These are phyloP conservation scores for Drosophila kepulauana DNA, from an alignment of 1,140 invertebrate species.

Conservation along the genomic window DNA sequence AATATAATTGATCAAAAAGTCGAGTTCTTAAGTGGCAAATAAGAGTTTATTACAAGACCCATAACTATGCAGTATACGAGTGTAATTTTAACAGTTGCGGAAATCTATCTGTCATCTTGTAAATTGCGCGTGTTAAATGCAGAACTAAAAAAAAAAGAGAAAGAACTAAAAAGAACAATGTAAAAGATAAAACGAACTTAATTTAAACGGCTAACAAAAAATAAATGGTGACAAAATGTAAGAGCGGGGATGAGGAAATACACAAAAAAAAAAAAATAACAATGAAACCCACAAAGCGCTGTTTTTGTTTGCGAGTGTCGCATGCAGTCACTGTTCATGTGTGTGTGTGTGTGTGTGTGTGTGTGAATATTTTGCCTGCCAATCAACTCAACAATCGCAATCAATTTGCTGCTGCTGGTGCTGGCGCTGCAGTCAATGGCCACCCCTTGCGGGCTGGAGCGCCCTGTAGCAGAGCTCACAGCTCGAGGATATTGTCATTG, in stretches of 20 bases:
- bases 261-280: slow-evolving; percentile 44
- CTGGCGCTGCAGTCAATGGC: slow-evolving; percentile 22
- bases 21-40: background rate
- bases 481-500: slow-evolving; percentile 59
- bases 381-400: slow-evolving; percentile 84
- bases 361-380: slow-evolving; percentile 70
- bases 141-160: slow-evolving; percentile 5
- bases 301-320: slow-evolving; percentile 75
- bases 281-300: slow-evolving; percentile 76
- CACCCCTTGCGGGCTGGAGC: background rate
- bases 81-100: background rate
- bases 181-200: slow-evolving; percentile 54
- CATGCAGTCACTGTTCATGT: slow-evolving; percentile 58
- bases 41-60: no score
- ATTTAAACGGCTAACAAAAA: slow-evolving; percentile 59
- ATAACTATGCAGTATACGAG: background rate
- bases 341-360: slow-evolving; percentile 29
- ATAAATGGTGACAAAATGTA: slow-evolving; percentile 55
- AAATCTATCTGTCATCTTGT: slow-evolving; percentile 54
- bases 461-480: slow-evolving; percentile 15
- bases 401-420: slow-evolving; percentile 63
- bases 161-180: slow-evolving; percentile 18
- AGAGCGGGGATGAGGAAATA: slow-evolving; percentile 25
- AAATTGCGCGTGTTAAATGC: slow-evolving; percentile 42
- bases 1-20: no score